A percentile compares a stretch with the other conserved stretches of the same genome.
phyloP scores from a whole-genome alignment of 2,888 invertebrate genomes.

The Aleiodes testaceus region DNA sequence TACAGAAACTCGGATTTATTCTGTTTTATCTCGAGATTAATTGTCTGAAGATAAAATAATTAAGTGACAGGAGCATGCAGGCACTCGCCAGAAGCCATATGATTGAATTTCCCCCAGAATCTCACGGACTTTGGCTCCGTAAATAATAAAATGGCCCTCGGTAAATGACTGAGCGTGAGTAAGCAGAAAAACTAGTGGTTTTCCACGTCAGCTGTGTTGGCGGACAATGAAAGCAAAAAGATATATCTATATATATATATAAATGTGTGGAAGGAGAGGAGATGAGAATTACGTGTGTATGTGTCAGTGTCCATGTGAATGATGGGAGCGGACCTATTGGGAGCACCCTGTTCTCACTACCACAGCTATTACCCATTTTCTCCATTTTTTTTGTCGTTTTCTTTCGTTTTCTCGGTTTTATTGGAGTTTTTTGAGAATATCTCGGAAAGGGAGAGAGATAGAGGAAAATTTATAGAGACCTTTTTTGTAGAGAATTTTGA shows the following conservation, averaged over 20 bases:
- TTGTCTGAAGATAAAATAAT: constrained; percentile 7
- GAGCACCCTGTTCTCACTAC: constrained; percentile 2
- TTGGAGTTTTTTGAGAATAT: no score
- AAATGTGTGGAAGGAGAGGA: not conserved
- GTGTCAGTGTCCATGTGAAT: constrained; percentile 22
- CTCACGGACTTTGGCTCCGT: constrained; percentile 36
- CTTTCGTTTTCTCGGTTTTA: not conserved
- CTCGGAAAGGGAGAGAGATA: no score
- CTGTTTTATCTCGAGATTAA: no score
- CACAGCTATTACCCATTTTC: not conserved
- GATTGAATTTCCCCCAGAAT: constrained; percentile 56
- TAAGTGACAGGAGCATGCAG: constrained; percentile 7
- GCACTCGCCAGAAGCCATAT: not conserved
- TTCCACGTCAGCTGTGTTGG: constrained; percentile 28
- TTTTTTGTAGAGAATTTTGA: no score
- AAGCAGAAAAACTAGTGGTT: constrained; percentile 45
- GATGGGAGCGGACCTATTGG: constrained; percentile 5
- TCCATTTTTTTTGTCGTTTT: no score
- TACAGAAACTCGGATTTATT: no score
- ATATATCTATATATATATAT: not conserved
- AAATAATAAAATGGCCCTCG: constrained; percentile 55
- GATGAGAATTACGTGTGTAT: constrained; percentile 14
- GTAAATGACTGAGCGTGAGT: constrained; percentile 51
- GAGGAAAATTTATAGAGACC: no score
- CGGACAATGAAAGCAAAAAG: constrained; percentile 20